Evolutionary conservation across 2,888 invertebrate species (phyloP), one percentile per base, ranked within the genome.

Genomic region (Nudaria mundana): DNA sequence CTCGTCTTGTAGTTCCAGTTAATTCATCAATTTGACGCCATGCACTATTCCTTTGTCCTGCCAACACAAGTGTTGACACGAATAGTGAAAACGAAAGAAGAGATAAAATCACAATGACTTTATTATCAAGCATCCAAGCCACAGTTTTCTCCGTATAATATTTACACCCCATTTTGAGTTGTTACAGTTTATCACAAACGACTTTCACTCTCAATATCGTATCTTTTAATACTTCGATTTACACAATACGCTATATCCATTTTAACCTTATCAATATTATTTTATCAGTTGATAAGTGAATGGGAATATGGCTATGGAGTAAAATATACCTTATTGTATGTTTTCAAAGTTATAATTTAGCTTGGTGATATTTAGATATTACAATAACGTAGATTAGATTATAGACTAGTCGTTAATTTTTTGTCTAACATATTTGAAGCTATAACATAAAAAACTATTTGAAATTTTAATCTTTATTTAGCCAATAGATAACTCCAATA

Each of bases 111-210:
- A 87, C 84, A 26, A 87, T 85, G 0, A 76, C 42, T 60, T 87
- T 87, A 47, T 87, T 87, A 25, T 84, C 76, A 26, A 80, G 24
- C 64, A 76, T 74, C 87, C 87, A 87, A 1, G 53, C 71, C 2
- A 79, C 18, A 0, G 66, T 64, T 23, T 66, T 63, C 13, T 80
- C 72, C 0, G 69, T 69, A 34, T 79, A 81, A 48, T 81, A 82
- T 51, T 63, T 69, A 40, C 74, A 79, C 13, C 52, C 66, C 56
- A 57, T 63, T 40, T 59, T 66, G 34, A 40, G 51, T 18, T 13
- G 18, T 44, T 37, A 29, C 30, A 42, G 7, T 30, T 15, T 22
- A 11, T 35, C 26, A 23, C 24, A 44, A 49, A 54, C 62, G 20
- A 44, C 31, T 48, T 32, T 34, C 38, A 45, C 44, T 49, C 14